Conservation (phyloP, 2,888 invertebrate species). For the Campoplex nolae region DNA sequence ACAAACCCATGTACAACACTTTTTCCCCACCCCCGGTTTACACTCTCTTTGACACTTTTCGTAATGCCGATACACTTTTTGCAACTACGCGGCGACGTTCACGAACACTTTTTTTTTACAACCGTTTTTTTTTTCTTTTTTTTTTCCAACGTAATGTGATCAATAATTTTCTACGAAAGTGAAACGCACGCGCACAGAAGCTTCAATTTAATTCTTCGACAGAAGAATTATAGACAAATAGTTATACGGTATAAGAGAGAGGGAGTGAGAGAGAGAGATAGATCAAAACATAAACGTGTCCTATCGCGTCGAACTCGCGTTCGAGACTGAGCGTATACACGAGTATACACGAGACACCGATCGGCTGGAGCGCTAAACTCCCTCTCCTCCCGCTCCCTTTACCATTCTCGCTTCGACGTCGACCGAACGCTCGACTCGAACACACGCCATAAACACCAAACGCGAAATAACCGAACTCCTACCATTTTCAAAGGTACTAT, state of each 20-base stretch:
- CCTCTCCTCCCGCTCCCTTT: not conserved
- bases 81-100: constrained; percentile 25
- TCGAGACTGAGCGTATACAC: constrained; percentile 76
- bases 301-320: constrained; percentile 76
- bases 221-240: constrained; percentile 4
- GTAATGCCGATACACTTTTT: constrained; percentile 24
- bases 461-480: constrained; percentile 46
- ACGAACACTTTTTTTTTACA: constrained; percentile 27
- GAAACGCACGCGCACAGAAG: constrained; percentile 39
- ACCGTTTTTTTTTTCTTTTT: constrained; percentile 9
- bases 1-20: constrained; percentile 20
- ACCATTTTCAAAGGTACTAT: not conserved
- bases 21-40: not conserved
- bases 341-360: constrained; percentile 41
- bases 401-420: not conserved
- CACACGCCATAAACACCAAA: constrained; percentile 48
- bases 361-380: constrained; percentile 53
- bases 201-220: constrained; percentile 6
- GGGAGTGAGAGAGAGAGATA: constrained; percentile 3
- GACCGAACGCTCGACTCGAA: constrained; percentile 24
- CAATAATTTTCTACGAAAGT: not conserved
- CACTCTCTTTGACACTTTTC: constrained; percentile 29
- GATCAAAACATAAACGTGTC: constrained; percentile 67
- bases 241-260: not conserved
- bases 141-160: not conserved